Evolutionary conservation across 2,797 vertebrate genomes (phyloP).

Genomic region (Sorex maritimensis): DNA sequence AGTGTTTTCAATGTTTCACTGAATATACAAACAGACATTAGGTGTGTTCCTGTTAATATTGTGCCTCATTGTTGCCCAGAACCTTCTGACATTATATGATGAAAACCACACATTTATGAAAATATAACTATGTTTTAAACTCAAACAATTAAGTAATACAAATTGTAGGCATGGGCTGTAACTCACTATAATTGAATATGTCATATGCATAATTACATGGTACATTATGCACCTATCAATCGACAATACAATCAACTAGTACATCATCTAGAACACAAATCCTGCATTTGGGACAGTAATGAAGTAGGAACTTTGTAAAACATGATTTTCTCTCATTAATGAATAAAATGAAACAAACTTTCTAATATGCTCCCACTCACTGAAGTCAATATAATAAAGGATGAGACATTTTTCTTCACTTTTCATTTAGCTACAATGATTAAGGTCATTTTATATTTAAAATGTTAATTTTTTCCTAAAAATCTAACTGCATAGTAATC

Average conservation of each 20-base stretch:
- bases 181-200: slow-evolving; percentile 72
- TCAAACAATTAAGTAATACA: slow-evolving; percentile 71
- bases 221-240: slow-evolving; percentile 73
- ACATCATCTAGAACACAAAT: slow-evolving; percentile 52
- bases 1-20: slow-evolving; percentile 27
- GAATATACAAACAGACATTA: slow-evolving; percentile 16
- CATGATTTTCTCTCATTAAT: slow-evolving; percentile 53
- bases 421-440: slow-evolving; percentile 37
- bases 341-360: slow-evolving; percentile 36
- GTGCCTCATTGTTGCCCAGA: background rate
- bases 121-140: slow-evolving; percentile 74
- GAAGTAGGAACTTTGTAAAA: slow-evolving; percentile 33
- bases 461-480: slow-evolving; percentile 80
- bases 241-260: slow-evolving; percentile 28
- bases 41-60: slow-evolving; percentile 26
- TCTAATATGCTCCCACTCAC: slow-evolving; percentile 19
- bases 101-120: slow-evolving; percentile 62
- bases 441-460: slow-evolving; percentile 66
- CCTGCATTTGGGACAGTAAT: slow-evolving; percentile 54
- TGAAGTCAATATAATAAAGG: slow-evolving; percentile 51
- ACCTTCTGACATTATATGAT: slow-evolving; percentile 60
- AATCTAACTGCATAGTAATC: slow-evolving; percentile 72
- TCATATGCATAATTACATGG: slow-evolving; percentile 74
- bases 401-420: background rate
- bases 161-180: slow-evolving; percentile 71